phyloP scores from a whole-genome alignment of 1,140 invertebrate species.

The Notospermus geniculatus region DNA sequence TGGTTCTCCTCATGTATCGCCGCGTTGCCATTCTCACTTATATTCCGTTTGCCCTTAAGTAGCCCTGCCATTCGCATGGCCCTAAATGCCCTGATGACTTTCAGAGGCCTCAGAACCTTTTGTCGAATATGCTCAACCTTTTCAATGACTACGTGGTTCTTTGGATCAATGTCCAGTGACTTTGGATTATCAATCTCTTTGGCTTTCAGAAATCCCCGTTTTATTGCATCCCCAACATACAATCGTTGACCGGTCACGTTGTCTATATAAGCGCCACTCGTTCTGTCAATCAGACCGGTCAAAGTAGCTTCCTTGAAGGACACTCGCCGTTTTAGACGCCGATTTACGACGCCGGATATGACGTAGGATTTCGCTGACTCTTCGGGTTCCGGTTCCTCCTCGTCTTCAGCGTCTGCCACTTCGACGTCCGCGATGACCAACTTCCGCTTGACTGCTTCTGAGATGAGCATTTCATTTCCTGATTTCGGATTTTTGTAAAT shows the following conservation, averaged over 20 bases:
- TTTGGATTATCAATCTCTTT: conserved; percentile 43
- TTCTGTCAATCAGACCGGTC: conserved; percentile 38
- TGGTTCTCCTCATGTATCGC: too few species aligned
- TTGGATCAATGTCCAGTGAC: conserved; percentile 46
- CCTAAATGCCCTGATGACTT: conserved; percentile 41
- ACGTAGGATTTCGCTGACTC: conserved; percentile 49
- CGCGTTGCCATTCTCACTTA: neutral
- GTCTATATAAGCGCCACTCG: conserved; percentile 45
- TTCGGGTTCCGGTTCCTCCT: conserved; percentile 19
- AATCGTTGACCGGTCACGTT: conserved; percentile 43
- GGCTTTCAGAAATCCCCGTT: conserved; percentile 52
- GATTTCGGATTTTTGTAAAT: conserved; percentile 36
- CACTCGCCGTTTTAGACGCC: conserved; percentile 39
- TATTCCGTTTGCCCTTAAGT: neutral
- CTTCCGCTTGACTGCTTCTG: conserved; percentile 48
- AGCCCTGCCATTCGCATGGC: neutral
- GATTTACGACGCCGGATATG: conserved; percentile 48
- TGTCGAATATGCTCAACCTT: conserved; percentile 38
- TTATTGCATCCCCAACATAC: conserved; percentile 49
- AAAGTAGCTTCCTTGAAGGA: conserved; percentile 40
- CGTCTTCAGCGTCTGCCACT: conserved; percentile 22
- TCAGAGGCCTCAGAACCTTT: conserved; percentile 39
- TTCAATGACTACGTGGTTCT: conserved; percentile 49
- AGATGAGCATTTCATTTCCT: conserved; percentile 37
- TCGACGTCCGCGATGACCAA: conserved; percentile 44